Evolutionary conservation across 2,888 invertebrate species (phyloP).

Genomic region (Philhelius pedissequus): DNA sequence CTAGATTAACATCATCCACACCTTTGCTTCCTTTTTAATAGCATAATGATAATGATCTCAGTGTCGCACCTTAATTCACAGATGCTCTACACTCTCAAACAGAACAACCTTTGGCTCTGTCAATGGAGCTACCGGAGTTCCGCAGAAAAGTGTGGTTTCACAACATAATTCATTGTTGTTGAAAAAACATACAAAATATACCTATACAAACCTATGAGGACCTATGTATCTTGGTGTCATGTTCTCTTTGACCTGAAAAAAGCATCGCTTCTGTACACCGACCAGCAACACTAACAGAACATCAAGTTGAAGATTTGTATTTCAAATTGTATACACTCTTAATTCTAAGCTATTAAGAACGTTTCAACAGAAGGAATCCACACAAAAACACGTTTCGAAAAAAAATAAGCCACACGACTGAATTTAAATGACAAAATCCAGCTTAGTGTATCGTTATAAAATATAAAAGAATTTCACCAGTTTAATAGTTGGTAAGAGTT

Average conservation of each 20-base stretch:
- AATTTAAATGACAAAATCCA: constrained; percentile 40
- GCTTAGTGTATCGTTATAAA: not conserved
- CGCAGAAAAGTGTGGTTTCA: constrained; percentile 46
- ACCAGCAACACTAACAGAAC: not conserved
- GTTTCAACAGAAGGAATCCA: not conserved
- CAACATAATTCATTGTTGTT: constrained; percentile 51
- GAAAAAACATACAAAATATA: not conserved
- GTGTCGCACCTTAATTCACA: constrained; percentile 46
- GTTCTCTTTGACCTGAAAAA: not conserved
- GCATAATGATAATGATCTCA: constrained; percentile 45
- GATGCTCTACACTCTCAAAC: not conserved
- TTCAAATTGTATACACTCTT: constrained; percentile 48
- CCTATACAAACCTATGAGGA: not conserved
- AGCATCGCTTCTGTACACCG: constrained; percentile 23
- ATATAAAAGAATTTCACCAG: not conserved
- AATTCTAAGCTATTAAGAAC: not conserved
- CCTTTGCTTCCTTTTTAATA: constrained; percentile 44
- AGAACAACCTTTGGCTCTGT: not conserved
- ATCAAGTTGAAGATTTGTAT: constrained; percentile 40
- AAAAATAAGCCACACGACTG: constrained; percentile 36
- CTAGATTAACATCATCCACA: constrained; percentile 38
- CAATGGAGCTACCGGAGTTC: constrained; percentile 47
- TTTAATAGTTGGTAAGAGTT: not conserved
- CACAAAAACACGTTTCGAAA: constrained; percentile 19
- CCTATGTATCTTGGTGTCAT: not conserved